Evolutionary conservation across 2,888 invertebrate genomes (phyloP), one percentile per base, ranked within the genome.

Genomic region (Cylindroiulus punctatus): DNA sequence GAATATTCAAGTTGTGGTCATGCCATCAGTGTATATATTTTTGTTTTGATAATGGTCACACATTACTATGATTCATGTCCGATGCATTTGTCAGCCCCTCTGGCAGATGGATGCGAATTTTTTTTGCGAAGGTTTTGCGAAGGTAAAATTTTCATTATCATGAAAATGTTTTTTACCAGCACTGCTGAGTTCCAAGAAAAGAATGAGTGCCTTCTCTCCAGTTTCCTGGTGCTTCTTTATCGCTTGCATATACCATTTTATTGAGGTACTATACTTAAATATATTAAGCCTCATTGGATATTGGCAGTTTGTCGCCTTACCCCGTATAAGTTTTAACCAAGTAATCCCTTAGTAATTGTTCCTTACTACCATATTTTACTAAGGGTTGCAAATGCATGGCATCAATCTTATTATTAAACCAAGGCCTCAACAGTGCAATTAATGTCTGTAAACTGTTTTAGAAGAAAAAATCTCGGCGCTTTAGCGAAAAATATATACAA

Each of bases 181-280:
- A 65, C 8, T 65, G 65, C 65, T 65, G 65, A 65, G 65, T 65
- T 65, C 22, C 26, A 65, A 65, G 65, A 65, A 22, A n/a, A 65
- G 65, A 65, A 26, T 65, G 65, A 65, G 65, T 65, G 65, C 65
- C 65, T 65, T 22, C 65, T 65, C 65, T 65, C 65, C 65, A 65
- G 65, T 65, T 65, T 65, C 65, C 65, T 65, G 65, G 65, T 65
- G 5, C 65, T 65, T 65, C 65, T 65, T 65, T 65, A 65, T 65
- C 65, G 65, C 65, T 65, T 65, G 10, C n/a, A 22, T 22, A 22
- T 65, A 65, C 65, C 65, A 65, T 22, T 65, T 65, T 65, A 12
- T 65, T 65, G 65, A 65, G 65, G 65, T 65, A 65, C 65, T 65
- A 65, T 65, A 65, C 65, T 65, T 65, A 65, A 65, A 65, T 65